These are phyloP conservation scores for Cephus rjabovi DNA, from an alignment of 2,888 invertebrate species.

Conservation along the genomic window DNA sequence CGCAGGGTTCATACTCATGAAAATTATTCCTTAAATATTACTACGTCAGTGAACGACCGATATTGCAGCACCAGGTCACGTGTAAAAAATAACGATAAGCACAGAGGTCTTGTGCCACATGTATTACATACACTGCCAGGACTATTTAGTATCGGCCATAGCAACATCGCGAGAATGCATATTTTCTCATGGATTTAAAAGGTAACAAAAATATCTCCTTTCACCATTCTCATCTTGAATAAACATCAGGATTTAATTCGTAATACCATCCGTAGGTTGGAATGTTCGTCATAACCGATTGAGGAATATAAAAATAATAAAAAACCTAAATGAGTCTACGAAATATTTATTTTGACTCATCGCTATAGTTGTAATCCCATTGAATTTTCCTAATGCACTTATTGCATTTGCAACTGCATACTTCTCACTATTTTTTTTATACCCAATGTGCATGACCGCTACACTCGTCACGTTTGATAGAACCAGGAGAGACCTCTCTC, in stretches of 20 bases:
- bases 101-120: neutral
- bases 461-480: neutral
- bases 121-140: neutral
- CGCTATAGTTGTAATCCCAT: neutral
- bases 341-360: neutral
- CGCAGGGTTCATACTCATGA: neutral
- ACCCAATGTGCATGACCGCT: neutral
- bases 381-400: neutral
- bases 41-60: neutral
- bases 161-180: neutral
- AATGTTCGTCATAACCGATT: neutral
- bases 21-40: neutral
- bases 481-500: neutral
- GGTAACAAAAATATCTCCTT: neutral
- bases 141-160: neutral
- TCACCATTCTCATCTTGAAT: neutral
- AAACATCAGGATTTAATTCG: neutral
- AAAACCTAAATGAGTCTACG: neutral
- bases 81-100: conserved; percentile 3
- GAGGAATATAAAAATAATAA: neutral
- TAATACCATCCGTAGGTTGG: neutral
- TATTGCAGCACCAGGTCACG: neutral
- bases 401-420: neutral
- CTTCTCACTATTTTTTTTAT: neutral
- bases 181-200: neutral